phyloP scores from a whole-genome alignment of 2,797 vertebrate species.

The Eutrigla gurnardus region DNA sequence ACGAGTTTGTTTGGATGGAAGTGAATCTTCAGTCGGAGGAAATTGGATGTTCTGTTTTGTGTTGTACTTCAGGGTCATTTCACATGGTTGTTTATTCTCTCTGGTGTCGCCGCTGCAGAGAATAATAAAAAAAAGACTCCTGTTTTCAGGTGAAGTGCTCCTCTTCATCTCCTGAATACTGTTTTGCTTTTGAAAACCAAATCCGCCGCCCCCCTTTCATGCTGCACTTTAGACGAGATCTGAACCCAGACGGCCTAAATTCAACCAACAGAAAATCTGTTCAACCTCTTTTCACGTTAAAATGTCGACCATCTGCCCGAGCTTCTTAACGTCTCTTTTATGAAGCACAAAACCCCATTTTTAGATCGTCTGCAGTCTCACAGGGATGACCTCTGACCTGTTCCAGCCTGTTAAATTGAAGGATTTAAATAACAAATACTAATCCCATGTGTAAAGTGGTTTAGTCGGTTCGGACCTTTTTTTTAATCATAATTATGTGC shows the following conservation, averaged over 20 bases:
- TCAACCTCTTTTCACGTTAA: constrained; percentile 38
- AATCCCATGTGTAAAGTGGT: too few species aligned
- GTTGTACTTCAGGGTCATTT: background rate
- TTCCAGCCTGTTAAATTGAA: background rate
- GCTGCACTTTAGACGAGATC: background rate
- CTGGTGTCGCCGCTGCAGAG: background rate
- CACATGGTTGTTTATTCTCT: background rate
- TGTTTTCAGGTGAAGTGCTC: background rate
- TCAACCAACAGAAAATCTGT: constrained; percentile 30
- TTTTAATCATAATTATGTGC: background rate
- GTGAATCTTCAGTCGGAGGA: background rate
- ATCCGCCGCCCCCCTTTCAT: background rate
- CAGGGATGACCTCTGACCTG: constrained; percentile 31
- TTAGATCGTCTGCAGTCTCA: constrained; percentile 13
- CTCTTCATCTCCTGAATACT: background rate
- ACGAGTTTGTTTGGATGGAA: too few species aligned
- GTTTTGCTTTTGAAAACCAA: constrained; percentile 9
- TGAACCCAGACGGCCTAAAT: constrained; percentile 1
- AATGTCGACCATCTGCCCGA: constrained; percentile 40
- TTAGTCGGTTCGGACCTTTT: constrained; percentile 20
- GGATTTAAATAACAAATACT: too few species aligned
- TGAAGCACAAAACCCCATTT: constrained; percentile 18
- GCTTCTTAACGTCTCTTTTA: constrained; percentile 34
- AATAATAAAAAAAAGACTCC: background rate
- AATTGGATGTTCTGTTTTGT: constrained; percentile 6